These are phyloP conservation scores for Macrotis lagotis DNA, from an alignment of 2,113 vertebrate genomes.

Conservation along the genomic window DNA sequence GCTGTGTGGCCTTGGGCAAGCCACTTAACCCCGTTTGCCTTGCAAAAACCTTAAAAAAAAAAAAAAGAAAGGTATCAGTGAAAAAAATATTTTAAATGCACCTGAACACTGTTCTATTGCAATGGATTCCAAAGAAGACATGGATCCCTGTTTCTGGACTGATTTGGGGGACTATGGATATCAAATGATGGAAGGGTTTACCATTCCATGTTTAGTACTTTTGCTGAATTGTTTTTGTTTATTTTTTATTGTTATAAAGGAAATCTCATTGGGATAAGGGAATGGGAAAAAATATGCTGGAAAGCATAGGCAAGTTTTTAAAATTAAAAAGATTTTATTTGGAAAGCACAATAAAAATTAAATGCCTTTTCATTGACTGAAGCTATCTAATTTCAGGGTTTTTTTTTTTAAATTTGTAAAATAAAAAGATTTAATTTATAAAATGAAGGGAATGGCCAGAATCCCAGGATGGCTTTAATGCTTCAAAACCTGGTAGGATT, in stretches of 20 bases:
- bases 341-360: not conserved
- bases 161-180: not conserved
- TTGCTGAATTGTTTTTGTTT: not conserved
- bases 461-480: not conserved
- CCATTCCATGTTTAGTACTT: not conserved
- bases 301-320: not conserved
- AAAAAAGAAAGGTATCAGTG: not conserved
- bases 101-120: not conserved
- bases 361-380: not conserved
- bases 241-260: not conserved
- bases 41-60: too few species aligned
- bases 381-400: not conserved
- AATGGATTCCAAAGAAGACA: not conserved
- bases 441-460: not conserved
- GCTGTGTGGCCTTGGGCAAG: too few species aligned
- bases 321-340: not conserved
- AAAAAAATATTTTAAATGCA: not conserved
- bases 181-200: not conserved
- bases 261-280: not conserved
- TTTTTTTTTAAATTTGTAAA: too few species aligned
- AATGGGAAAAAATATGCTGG: not conserved
- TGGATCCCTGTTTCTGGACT: not conserved
- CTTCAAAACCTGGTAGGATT: not conserved
- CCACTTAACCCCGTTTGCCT: too few species aligned
- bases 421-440: too few species aligned